phyloP scores from a whole-genome alignment of 2,113 vertebrate genomes.

The Bos javanicus region DNA sequence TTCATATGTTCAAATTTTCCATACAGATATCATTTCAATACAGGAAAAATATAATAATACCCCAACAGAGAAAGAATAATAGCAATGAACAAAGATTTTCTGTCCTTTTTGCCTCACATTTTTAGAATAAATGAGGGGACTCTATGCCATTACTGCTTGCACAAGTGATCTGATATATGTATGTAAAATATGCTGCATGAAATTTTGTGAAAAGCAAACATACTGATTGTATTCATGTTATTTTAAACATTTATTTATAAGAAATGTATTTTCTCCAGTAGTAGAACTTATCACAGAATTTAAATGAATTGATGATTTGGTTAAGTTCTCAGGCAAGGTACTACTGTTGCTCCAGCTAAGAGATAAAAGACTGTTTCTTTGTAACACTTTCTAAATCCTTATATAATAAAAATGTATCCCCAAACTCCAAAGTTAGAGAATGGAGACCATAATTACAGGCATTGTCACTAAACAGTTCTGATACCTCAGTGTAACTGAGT shows the following conservation, averaged over 20 bases:
- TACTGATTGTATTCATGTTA: neutral
- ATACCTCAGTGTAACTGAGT: neutral
- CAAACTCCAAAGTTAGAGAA: neutral
- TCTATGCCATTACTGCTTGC: neutral
- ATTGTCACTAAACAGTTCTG: constrained; percentile 21
- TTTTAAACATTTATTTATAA: neutral
- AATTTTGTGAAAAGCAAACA: neutral
- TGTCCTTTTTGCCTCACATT: neutral
- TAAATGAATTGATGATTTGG: neutral
- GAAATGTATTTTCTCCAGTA: neutral
- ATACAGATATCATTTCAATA: neutral
- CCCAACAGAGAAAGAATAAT: neutral
- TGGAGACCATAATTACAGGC: neutral
- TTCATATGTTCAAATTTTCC: neutral
- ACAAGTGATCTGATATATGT: neutral
- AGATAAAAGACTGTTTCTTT: neutral
- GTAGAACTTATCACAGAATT: neutral
- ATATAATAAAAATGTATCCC: neutral
- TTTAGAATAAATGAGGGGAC: neutral
- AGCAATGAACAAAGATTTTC: neutral
- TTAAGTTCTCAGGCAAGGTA: constrained; percentile 22
- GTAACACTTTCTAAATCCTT: neutral
- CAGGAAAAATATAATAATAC: neutral
- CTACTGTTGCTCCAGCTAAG: neutral
- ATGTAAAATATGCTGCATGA: neutral